Conservation (phyloP, 2,888 invertebrate species). For the Ypsolopha sequella region DNA sequence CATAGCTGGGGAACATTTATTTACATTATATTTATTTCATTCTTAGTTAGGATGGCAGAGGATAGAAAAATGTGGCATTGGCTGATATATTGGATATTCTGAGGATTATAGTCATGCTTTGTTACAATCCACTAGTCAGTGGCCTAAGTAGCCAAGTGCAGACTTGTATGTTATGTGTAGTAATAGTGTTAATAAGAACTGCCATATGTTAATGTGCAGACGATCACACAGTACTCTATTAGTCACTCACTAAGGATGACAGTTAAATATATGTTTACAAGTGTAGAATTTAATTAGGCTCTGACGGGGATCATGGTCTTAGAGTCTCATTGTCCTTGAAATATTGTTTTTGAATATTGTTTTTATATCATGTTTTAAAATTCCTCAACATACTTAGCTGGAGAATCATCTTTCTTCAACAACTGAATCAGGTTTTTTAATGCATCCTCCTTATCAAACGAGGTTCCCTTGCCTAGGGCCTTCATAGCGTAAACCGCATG, state of each 20-base stretch:
- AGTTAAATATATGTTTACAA: too few relatives aligned
- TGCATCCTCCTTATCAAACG: conserved; percentile 76
- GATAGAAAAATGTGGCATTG: neutral
- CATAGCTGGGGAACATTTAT: conserved; percentile 71
- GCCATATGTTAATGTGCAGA: too few relatives aligned
- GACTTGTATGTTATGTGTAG: too few relatives aligned
- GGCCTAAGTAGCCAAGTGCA: too few relatives aligned
- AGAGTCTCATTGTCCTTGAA: too few relatives aligned
- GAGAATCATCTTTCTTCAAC: conserved; percentile 88
- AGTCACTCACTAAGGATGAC: too few relatives aligned
- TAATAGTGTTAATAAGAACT: too few relatives aligned
- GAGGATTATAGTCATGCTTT: neutral
- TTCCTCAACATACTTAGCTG: conserved; percentile 70
- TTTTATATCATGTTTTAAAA: too few relatives aligned
- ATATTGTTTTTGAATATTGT: neutral
- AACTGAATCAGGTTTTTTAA: conserved; percentile 79
- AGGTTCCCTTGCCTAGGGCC: conserved; percentile 73
- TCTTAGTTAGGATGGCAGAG: neutral
- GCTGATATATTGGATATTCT: neutral
- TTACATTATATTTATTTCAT: conserved; percentile 9
- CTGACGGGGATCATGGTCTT: too few relatives aligned
- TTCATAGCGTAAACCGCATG: conserved; percentile 79
- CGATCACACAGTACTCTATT: too few relatives aligned
- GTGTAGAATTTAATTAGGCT: too few relatives aligned
- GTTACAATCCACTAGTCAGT: neutral